These are phyloP conservation scores for Mylabris sibirica DNA, from an alignment of 2,888 invertebrate genomes.

Conservation along the genomic window DNA sequence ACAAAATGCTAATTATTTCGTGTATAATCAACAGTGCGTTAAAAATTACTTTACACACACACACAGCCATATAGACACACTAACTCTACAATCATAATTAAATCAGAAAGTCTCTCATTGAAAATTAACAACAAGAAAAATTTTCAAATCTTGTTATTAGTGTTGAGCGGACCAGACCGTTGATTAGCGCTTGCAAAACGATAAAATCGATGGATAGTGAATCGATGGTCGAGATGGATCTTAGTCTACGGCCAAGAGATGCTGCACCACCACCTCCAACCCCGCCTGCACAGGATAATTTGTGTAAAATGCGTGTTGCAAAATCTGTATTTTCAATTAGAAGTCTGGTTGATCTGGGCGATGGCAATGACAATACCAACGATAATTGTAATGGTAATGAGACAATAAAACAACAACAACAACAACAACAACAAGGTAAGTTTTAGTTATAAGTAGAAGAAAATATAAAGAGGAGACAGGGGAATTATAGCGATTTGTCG, in stretches of 20 bases:
- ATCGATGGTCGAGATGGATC: conserved; percentile 60
- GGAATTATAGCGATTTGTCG: conserved; percentile 36
- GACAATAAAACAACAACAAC: conserved; percentile 24
- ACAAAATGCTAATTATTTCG: conserved; percentile 6
- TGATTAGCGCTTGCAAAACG: no score
- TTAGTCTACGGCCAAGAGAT: conserved; percentile 62
- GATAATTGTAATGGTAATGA: conserved; percentile 38
- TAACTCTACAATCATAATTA: not conserved
- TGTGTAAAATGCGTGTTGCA: conserved; percentile 64
- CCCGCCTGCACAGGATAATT: conserved; percentile 49
- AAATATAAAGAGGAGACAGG: not conserved
- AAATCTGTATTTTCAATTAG: conserved; percentile 69
- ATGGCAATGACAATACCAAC: conserved; percentile 52
- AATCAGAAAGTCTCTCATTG: not conserved
- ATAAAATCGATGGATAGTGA: conserved; percentile 46
- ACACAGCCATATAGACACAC: not conserved
- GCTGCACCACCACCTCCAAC: conserved; percentile 33
- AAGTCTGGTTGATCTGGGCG: conserved; percentile 66
- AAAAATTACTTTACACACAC: not conserved
- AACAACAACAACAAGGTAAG: conserved; percentile 8
- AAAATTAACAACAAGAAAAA: no score
- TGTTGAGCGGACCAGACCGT: no score
- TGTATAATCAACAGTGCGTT: not conserved
- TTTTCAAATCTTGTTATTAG: no score
- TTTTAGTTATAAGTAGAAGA: not conserved